Conservation (phyloP, 2,797 vertebrate genomes). For the Neoniphon sammara region DNA sequence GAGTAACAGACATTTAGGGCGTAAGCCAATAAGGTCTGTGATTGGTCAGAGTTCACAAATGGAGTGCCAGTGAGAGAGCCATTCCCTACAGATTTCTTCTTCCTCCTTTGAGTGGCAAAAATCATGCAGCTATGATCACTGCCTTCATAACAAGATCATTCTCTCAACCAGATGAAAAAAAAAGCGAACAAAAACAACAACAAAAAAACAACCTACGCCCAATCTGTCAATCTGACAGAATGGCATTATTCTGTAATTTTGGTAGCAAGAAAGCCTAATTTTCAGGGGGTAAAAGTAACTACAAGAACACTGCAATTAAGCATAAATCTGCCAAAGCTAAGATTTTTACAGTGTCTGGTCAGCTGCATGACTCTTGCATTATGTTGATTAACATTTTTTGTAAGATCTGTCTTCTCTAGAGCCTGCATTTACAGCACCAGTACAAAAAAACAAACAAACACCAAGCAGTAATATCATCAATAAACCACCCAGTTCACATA, state of each 20-base stretch:
- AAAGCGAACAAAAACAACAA: constrained; percentile 13
- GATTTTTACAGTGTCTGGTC: background rate
- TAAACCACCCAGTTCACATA: constrained; percentile 17
- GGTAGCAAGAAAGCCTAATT: background rate
- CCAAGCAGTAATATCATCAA: constrained; percentile 20
- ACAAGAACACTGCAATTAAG: background rate
- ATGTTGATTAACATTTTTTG: constrained; percentile 19
- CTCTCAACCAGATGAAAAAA: constrained; percentile 17
- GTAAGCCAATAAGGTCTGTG: constrained; percentile 16
- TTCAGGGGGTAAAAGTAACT: background rate
- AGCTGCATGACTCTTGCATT: constrained; percentile 17
- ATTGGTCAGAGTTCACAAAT: constrained; percentile 21
- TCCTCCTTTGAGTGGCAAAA: constrained; percentile 24
- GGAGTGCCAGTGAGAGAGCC: constrained; percentile 32
- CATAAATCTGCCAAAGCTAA: background rate
- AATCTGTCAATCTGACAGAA: background rate
- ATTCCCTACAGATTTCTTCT: constrained; percentile 30
- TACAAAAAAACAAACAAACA: constrained; percentile 26
- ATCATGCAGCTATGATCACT: constrained; percentile 56
- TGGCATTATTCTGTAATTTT: constrained; percentile 10
- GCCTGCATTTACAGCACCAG: constrained; percentile 37
- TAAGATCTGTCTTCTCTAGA: background rate
- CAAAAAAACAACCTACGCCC: background rate
- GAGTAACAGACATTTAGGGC: constrained; percentile 57
- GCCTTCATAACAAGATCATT: constrained; percentile 49